Evolutionary conservation across 2,888 invertebrate genomes (phyloP).

Genomic region (Drepana falcataria): DNA sequence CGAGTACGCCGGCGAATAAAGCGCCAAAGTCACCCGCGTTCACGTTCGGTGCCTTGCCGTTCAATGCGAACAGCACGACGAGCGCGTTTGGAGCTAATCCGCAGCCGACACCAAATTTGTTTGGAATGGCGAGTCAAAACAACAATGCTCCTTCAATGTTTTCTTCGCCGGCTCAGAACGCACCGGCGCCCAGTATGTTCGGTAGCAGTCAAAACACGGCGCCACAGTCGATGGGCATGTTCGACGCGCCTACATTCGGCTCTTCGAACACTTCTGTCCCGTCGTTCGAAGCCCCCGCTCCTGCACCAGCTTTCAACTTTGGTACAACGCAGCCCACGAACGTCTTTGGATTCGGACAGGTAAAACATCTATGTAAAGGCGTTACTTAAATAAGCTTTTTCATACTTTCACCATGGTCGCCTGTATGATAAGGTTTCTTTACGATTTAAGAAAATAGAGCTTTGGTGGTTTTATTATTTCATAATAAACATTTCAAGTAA

Average conservation of each 20-base stretch:
- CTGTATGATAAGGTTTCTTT: no score
- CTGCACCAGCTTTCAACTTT: constrained; percentile 49
- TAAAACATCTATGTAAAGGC: constrained; percentile 15
- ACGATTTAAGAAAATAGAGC: no score
- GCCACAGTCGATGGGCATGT: constrained; percentile 31
- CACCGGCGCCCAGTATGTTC: constrained; percentile 37
- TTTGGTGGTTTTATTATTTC: no score
- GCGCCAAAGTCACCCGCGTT: constrained; percentile 43
- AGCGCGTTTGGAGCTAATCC: constrained; percentile 34
- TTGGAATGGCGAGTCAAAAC: constrained; percentile 39
- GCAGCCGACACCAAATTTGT: constrained; percentile 37
- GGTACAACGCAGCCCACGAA: constrained; percentile 34
- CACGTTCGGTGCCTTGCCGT: constrained; percentile 43
- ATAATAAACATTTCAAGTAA: no score
- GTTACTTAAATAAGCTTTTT: not conserved
- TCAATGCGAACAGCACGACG: constrained; percentile 27
- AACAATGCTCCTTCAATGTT: constrained; percentile 37
- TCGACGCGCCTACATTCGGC: constrained; percentile 48
- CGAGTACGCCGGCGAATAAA: constrained; percentile 26
- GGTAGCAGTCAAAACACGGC: constrained; percentile 25
- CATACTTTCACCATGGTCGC: no score
- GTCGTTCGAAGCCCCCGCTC: constrained; percentile 38
- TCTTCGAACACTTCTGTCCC: constrained; percentile 31
- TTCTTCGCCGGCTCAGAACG: constrained; percentile 28
- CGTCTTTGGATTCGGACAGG: constrained; percentile 62